These are phyloP conservation scores for Seriola dumerili DNA, from an alignment of 2,113 vertebrate genomes.

Conservation along the genomic window DNA sequence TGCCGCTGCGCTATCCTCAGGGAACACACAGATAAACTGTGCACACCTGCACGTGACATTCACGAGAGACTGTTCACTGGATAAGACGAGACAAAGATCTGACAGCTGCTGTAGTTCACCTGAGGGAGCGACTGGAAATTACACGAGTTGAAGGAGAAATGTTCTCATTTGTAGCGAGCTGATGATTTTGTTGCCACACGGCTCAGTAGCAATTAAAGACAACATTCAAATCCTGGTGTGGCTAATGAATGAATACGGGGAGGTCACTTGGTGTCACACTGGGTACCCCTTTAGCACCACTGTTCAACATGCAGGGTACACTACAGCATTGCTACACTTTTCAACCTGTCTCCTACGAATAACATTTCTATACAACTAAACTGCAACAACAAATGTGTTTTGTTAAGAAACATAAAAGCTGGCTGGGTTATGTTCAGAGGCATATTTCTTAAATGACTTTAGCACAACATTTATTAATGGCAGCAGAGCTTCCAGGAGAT, in stretches of 20 bases:
- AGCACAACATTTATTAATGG: too few relatives aligned
- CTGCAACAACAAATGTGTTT: too few relatives aligned
- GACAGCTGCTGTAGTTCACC: background rate
- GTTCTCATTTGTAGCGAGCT: background rate
- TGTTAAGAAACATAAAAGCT: too few relatives aligned
- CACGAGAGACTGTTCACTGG: background rate
- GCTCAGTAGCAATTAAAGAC: constrained; percentile 39
- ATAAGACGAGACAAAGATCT: background rate
- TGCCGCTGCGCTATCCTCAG: background rate
- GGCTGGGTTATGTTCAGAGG: too few relatives aligned
- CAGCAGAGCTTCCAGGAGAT: too few relatives aligned
- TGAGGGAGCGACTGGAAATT: fast-evolving
- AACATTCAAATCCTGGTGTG: constrained; percentile 1
- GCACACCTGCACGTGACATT: background rate
- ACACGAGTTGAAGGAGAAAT: background rate
- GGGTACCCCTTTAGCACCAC: too few relatives aligned
- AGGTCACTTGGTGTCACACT: background rate
- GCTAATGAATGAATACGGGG: background rate
- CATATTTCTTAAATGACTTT: too few relatives aligned
- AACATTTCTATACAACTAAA: too few relatives aligned
- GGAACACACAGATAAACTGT: background rate
- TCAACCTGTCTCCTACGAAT: too few relatives aligned
- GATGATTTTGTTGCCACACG: constrained; percentile 5
- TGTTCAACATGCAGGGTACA: too few relatives aligned
- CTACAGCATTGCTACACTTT: too few relatives aligned